Conservation (phyloP, 2,888 invertebrate species). For the Mimachlamys varia region DNA sequence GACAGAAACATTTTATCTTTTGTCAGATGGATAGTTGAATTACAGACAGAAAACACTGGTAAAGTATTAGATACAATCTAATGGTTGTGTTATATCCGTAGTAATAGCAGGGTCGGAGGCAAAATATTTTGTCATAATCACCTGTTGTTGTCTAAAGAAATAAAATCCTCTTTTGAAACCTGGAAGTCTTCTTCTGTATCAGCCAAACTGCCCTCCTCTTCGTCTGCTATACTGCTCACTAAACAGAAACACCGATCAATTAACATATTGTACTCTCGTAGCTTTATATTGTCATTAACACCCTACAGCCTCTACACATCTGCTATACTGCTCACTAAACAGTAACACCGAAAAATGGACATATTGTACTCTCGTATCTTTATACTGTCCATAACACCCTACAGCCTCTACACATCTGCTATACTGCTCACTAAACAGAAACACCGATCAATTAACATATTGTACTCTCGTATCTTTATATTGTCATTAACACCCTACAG, state of each 20-base stretch:
- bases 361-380: too few relatives aligned
- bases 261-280: neutral
- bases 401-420: neutral
- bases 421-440: too few relatives aligned
- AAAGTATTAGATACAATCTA: too few relatives aligned
- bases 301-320: neutral
- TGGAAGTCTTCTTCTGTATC: constrained; percentile 47
- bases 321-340: neutral
- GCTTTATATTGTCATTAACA: neutral
- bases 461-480: too few relatives aligned
- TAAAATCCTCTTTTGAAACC: constrained; percentile 44
- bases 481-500: neutral
- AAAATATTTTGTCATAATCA: constrained; percentile 37
- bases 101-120: too few relatives aligned
- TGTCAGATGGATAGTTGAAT: too few relatives aligned
- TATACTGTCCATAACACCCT: too few relatives aligned
- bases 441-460: too few relatives aligned
- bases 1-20: too few relatives aligned
- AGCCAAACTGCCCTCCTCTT: constrained; percentile 48
- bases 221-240: constrained; percentile 32
- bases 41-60: too few relatives aligned
- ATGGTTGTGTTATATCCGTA: too few relatives aligned
- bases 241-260: neutral
- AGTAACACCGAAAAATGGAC: too few relatives aligned
- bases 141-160: constrained; percentile 54